These are phyloP conservation scores for Torymus auratus DNA, from an alignment of 2,888 invertebrate species.

Conservation along the genomic window DNA sequence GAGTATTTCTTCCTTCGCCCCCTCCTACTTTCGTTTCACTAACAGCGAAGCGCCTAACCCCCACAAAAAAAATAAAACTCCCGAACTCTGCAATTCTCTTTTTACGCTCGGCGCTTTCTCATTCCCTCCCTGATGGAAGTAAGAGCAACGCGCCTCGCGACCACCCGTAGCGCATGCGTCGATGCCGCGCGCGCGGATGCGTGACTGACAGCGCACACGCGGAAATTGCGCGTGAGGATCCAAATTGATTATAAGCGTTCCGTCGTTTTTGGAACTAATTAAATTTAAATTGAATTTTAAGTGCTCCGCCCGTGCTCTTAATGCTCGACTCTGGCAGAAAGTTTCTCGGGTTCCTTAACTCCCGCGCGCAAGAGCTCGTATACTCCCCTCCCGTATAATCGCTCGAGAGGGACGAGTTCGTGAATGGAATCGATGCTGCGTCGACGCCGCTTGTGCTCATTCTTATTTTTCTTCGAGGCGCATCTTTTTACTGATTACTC, in stretches of 20 bases:
- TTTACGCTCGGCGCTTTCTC: too few species aligned
- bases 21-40: too few species aligned
- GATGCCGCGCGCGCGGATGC: neutral
- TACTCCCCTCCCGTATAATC: neutral
- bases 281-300: slow-evolving; percentile 43
- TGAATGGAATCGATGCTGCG: slow-evolving; percentile 16
- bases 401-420: slow-evolving; percentile 9
- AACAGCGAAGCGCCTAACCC: too few species aligned
- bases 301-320: neutral
- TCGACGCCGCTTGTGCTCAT: neutral
- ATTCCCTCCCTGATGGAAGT: too few species aligned
- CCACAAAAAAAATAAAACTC: too few species aligned
- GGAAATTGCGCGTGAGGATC: neutral
- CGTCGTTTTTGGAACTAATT: slow-evolving; percentile 6
- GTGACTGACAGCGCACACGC: neutral
- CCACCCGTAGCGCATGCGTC: slow-evolving; percentile 1
- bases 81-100: too few species aligned
- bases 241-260: too few species aligned
- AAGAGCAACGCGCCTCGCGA: neutral
- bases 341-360: neutral
- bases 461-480: neutral
- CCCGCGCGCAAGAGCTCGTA: neutral
- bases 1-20: too few species aligned
- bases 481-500: neutral
- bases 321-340: neutral